Evolutionary conservation across 2,797 vertebrate genomes (phyloP).

Genomic region (Gadopsis bispinosus): DNA sequence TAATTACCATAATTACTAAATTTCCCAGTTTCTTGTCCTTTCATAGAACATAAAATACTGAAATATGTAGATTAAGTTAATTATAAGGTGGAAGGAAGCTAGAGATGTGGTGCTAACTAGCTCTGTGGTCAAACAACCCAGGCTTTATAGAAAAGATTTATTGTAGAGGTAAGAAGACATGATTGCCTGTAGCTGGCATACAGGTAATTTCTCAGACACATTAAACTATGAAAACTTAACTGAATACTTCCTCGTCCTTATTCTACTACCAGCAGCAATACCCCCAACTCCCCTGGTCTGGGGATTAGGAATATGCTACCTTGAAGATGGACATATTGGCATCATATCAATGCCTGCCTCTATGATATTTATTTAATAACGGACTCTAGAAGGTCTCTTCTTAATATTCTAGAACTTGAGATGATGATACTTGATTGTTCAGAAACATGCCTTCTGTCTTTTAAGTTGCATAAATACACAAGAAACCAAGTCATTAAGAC

Average conservation of each 20-base stretch:
- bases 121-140: neutral
- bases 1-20: neutral
- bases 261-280: slow-evolving; percentile 49
- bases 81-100: neutral
- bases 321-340: slow-evolving; percentile 21
- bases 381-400: neutral
- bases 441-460: slow-evolving; percentile 1
- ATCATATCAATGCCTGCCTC: slow-evolving; percentile 1
- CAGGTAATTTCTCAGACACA: slow-evolving; percentile 19
- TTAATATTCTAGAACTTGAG: slow-evolving; percentile 1
- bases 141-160: slow-evolving; percentile 12
- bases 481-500: neutral
- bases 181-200: slow-evolving; percentile 51
- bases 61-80: slow-evolving; percentile 2
- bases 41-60: neutral
- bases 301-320: slow-evolving; percentile 24
- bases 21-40: slow-evolving; percentile 1
- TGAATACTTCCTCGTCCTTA: slow-evolving; percentile 1
- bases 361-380: neutral
- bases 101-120: slow-evolving; percentile 35
- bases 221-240: slow-evolving; percentile 1
- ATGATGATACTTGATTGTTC: slow-evolving; percentile 8
- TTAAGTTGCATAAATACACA: neutral
- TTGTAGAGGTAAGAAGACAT: neutral
- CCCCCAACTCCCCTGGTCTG: slow-evolving; percentile 31